Conservation (phyloP, 2,888 invertebrate species). For the Leptura quadrifasciata region DNA sequence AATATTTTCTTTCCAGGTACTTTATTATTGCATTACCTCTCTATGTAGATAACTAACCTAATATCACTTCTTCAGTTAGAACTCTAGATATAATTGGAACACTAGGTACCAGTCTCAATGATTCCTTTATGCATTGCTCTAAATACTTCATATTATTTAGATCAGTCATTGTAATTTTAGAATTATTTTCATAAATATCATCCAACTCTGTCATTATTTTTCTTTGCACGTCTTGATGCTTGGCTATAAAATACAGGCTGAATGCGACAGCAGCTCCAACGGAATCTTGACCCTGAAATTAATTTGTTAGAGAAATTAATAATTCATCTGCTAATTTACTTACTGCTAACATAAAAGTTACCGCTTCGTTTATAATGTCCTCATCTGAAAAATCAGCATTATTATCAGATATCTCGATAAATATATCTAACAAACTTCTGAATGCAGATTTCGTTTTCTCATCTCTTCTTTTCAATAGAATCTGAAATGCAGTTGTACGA, state of each 20-base stretch:
- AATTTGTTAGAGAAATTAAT: neutral
- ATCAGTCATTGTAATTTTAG: slow-evolving; percentile 72
- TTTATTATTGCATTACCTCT: slow-evolving; percentile 5
- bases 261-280: slow-evolving; percentile 78
- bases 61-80: slow-evolving; percentile 76
- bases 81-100: slow-evolving; percentile 80
- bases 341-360: slow-evolving; percentile 79
- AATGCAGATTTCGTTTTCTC: slow-evolving; percentile 72
- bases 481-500: slow-evolving; percentile 37
- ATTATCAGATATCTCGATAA: slow-evolving; percentile 76
- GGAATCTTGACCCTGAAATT: slow-evolving; percentile 77
- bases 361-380: slow-evolving; percentile 78
- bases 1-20: too few relatives aligned
- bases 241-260: slow-evolving; percentile 76
- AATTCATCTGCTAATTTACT: slow-evolving; percentile 47
- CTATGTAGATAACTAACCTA: slow-evolving; percentile 74
- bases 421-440: slow-evolving; percentile 73
- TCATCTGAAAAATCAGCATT: slow-evolving; percentile 75
- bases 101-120: slow-evolving; percentile 80
- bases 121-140: slow-evolving; percentile 83
- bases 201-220: slow-evolving; percentile 74
- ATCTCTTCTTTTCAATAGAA: slow-evolving; percentile 70
- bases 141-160: slow-evolving; percentile 81
- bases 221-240: slow-evolving; percentile 75
- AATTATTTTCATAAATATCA: slow-evolving; percentile 74